Conservation (phyloP, 2,113 vertebrate species). For the Cichladusa arquata region DNA sequence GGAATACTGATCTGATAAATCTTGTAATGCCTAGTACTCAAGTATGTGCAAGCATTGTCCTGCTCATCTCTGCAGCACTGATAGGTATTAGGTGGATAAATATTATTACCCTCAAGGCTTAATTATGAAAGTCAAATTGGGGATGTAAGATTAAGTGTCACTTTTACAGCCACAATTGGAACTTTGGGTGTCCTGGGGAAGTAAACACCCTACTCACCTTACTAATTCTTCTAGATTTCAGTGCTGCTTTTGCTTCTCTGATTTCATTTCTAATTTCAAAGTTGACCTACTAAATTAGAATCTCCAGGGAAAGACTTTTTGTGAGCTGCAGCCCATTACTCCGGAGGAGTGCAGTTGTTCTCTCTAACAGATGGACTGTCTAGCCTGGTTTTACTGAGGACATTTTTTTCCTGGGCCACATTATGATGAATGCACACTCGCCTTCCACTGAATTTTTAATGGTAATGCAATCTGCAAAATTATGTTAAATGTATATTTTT, state of each 20-base stretch:
- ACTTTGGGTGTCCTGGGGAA: not conserved
- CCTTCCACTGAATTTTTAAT: conserved; percentile 4
- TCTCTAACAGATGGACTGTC: not conserved
- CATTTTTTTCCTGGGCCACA: not conserved
- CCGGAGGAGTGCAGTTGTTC: not conserved
- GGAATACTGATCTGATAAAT: not conserved
- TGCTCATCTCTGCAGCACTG: not conserved
- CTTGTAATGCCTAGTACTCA: not conserved
- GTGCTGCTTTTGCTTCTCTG: not conserved
- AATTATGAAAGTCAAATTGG: not conserved
- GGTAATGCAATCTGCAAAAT: not conserved
- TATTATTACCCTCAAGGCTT: not conserved
- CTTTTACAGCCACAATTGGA: not conserved
- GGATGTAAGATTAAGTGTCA: not conserved
- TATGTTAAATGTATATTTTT: not conserved
- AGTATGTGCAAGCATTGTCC: not conserved
- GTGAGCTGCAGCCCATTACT: not conserved
- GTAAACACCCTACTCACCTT: not conserved
- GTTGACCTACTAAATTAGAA: not conserved
- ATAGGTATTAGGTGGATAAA: not conserved
- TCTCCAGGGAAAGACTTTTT: not conserved
- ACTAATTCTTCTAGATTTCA: not conserved
- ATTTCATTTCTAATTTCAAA: not conserved
- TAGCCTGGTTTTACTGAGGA: not conserved
- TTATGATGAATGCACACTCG: not conserved